phyloP scores from a whole-genome alignment of 2,888 invertebrate species.

The Oxytorus armatus region DNA sequence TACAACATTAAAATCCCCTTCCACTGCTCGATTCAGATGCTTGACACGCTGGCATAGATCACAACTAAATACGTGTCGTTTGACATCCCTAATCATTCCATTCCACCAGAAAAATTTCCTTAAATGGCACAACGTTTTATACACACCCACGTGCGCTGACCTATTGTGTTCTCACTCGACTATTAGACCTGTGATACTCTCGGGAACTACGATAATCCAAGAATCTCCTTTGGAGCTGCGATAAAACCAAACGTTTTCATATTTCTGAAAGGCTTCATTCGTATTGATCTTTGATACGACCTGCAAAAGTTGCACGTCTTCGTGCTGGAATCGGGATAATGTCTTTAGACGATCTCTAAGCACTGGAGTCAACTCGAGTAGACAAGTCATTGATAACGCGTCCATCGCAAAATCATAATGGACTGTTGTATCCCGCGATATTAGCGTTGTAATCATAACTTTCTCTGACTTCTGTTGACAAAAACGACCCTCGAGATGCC shows the following conservation, averaged over 20 bases:
- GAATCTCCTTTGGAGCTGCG: background rate
- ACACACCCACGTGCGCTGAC: conserved; percentile 55
- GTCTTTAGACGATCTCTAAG: too few species aligned
- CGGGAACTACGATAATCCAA: conserved; percentile 43
- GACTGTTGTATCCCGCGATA: background rate
- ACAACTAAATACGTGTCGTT: conserved; percentile 19
- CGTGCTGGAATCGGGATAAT: too few species aligned
- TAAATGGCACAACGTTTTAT: conserved; percentile 48
- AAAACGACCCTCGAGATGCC: conserved; percentile 72
- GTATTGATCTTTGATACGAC: too few species aligned
- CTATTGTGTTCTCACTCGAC: conserved; percentile 31
- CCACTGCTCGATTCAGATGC: conserved; percentile 20
- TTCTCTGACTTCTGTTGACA: conserved; percentile 2
- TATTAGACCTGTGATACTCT: background rate
- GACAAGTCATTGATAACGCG: conserved; percentile 6
- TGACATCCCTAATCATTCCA: conserved; percentile 42
- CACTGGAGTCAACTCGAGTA: background rate
- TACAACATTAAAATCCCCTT: conserved; percentile 15
- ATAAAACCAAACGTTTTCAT: conserved; percentile 59
- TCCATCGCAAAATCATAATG: background rate
- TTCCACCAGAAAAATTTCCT: conserved; percentile 57
- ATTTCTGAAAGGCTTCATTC: too few species aligned
- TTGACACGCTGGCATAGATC: conserved; percentile 59
- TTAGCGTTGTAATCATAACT: background rate
- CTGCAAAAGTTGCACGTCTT: too few species aligned